Evolutionary conservation across 2,113 vertebrate genomes (phyloP).

Genomic region (Brachionichthys hirsutus): DNA sequence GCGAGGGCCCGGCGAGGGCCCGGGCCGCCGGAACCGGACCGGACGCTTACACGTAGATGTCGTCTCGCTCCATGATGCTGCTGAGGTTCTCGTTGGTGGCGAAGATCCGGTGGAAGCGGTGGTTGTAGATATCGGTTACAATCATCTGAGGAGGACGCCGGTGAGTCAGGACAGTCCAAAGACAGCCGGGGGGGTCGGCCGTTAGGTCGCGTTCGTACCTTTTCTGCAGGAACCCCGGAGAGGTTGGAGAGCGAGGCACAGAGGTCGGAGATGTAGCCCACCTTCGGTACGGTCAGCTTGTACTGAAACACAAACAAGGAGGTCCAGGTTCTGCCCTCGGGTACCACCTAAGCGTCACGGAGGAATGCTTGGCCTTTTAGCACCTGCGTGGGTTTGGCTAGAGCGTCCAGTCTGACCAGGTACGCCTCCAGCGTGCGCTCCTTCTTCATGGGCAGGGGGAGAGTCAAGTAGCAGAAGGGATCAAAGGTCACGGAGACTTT

Average conservation of each 20-base stretch:
- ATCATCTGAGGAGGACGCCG: constrained; percentile 76
- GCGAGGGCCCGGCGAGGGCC: too few species aligned
- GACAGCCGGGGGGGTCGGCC: too few species aligned
- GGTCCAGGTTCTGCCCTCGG: background rate
- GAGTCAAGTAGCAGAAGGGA: constrained; percentile 97
- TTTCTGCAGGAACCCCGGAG: constrained; percentile 90
- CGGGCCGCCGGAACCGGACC: too few species aligned
- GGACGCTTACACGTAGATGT: constrained; percentile 96
- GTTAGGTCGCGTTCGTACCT: constrained; percentile 77
- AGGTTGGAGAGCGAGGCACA: constrained; percentile 88
- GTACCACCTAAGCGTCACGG: too few species aligned
- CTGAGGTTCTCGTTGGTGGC: constrained; percentile 95
- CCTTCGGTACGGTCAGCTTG: constrained; percentile 97
- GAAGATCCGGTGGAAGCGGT: constrained; percentile 98
- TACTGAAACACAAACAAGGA: constrained; percentile 78
- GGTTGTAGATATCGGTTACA: constrained; percentile 99
- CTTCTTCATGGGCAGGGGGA: constrained; percentile 97
- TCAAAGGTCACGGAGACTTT: constrained; percentile 99
- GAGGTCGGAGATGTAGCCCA: constrained; percentile 95
- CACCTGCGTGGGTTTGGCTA: constrained; percentile 94
- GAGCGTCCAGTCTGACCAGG: constrained; percentile 91
- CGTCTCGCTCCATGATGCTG: constrained; percentile 98
- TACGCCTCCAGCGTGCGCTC: constrained; percentile 95
- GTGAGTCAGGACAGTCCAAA: constrained; percentile 9
- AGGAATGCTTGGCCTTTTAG: too few species aligned